Conservation (phyloP, 23 tunicate genomes). For the Ascidia mentula region DNA sequence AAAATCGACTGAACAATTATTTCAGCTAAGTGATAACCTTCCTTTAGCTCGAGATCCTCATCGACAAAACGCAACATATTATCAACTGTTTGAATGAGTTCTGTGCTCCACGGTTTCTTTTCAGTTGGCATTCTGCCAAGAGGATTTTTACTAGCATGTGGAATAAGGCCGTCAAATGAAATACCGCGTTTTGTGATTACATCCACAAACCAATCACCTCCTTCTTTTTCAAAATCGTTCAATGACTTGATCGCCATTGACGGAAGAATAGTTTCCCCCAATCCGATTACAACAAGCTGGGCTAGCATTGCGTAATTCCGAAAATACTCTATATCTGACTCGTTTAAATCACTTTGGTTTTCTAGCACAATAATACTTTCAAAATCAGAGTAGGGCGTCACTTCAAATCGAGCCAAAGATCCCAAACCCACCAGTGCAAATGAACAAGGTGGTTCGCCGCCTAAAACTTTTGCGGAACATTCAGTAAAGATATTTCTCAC, state of each 20-base stretch:
- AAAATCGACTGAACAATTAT: background rate
- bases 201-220: constrained; percentile 28
- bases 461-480: background rate
- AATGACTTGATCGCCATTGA: constrained; percentile 12
- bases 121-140: constrained; percentile 19
- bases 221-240: constrained; percentile 4
- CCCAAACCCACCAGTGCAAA: constrained; percentile 31
- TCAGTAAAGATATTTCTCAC: constrained; percentile 1
- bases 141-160: constrained; percentile 32
- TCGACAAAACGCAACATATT: background rate
- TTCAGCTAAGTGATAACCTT: background rate
- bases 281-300: constrained; percentile 16
- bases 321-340: background rate
- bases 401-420: constrained; percentile 23
- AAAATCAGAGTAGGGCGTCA: constrained; percentile 23
- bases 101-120: constrained; percentile 16
- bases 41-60: background rate
- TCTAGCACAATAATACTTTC: constrained; percentile 18
- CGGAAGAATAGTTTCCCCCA: constrained; percentile 32
- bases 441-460: constrained; percentile 31
- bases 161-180: constrained; percentile 30
- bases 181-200: constrained; percentile 3
- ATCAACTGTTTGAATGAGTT: background rate
- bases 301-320: constrained; percentile 14
- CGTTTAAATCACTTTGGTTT: background rate